Evolutionary conservation across 2,888 invertebrate genomes (phyloP), one percentile per base, ranked within the genome.

Genomic region (Gastracanthus pulcherrimus): DNA sequence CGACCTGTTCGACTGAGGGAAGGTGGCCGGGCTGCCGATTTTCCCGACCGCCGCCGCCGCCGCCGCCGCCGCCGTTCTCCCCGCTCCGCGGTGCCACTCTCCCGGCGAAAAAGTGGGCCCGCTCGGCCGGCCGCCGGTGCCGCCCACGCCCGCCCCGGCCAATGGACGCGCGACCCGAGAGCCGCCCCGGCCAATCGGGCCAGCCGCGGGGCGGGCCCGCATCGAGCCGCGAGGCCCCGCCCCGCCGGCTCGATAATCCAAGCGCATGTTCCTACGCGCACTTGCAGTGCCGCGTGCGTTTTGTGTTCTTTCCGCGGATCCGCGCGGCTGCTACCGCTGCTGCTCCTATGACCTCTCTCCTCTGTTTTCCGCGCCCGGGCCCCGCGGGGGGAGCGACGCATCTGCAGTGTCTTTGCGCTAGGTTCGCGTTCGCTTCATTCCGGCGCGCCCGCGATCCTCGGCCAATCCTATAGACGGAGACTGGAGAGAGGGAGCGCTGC

Each of bases 1-100:
- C 88, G 89, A 90, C 89, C 90, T 90, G 90, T 88, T 88, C 87
- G 87, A 88, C 88, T 88, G 89, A 86, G 84, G 85, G 87, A 87
- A 87, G 86, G 86, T 86, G 85, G 82, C 64, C 80, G 62, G 51
- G 81, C 82, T 76, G 82, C 78, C 82, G 84, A 79, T 82, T 78
- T 81, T 76, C 76, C 80, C 13, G 62, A 23, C 16, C 36, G 48
- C 58, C 60, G 31, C 38, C 5, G 34, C 7, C 7, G 55, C 19
- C 23, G 45, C 64, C 36, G 31, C 64, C 48, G 55, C 60, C 31
- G 58, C 26, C 4, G 64, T 13, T 64, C 67, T 36, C 38, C 64
- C 64, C 75, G 11, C 62, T 31, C 19, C 13, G 6, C 48, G 26
- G 55, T 16, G 0, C n/a, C 55, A n/a, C n/a, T 4, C 67, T n/a